Percentiles rank a stretch among this genome's conserved stretches.
These are phyloP conservation scores for Julus scandinavius DNA, from an alignment of 2,888 invertebrate species.

Conservation along the genomic window DNA sequence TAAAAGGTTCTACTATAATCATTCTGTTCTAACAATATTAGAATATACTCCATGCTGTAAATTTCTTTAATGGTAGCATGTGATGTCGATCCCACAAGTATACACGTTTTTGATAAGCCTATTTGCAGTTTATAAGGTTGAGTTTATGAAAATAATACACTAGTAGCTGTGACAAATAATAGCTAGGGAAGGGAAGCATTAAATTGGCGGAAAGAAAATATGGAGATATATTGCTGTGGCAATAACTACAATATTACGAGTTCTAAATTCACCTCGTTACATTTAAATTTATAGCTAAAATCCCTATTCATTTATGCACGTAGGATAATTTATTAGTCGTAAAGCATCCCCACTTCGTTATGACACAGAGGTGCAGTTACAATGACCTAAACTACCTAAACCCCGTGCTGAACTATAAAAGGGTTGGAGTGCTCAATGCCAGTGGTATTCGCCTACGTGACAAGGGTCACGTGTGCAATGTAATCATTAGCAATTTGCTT, in stretches of 20 bases:
- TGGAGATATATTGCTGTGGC: neutral
- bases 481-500: no score
- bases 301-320: neutral
- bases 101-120: no score
- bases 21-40: no score
- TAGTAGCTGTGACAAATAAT: neutral
- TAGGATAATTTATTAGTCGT: constrained; percentile 23
- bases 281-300: constrained; percentile 30
- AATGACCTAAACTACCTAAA: neutral
- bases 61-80: no score
- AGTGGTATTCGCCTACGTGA: neutral
- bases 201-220: neutral
- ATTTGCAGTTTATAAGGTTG: neutral
- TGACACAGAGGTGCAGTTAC: neutral
- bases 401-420: neutral
- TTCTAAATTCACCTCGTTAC: neutral
- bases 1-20: no score
- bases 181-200: neutral
- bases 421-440: neutral
- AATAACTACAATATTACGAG: neutral
- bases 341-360: constrained; percentile 23
- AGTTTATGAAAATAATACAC: neutral
- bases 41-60: no score
- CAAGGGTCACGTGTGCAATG: neutral
- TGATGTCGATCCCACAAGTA: no score